Evolutionary conservation across 2,797 vertebrate species (phyloP).

Genomic region (Poliocrania exsul): DNA sequence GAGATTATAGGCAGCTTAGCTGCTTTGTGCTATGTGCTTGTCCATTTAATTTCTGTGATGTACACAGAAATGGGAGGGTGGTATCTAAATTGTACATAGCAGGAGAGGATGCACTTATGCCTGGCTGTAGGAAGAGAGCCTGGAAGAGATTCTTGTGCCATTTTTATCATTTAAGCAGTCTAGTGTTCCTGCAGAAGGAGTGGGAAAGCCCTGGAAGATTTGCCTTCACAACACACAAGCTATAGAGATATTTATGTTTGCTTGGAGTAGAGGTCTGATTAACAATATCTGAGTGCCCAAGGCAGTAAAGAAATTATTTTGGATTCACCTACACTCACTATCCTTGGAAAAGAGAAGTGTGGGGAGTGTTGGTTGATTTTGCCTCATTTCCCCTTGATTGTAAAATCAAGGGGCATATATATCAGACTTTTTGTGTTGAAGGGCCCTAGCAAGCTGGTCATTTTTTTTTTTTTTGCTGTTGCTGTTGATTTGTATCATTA

Average conservation of each 20-base stretch:
- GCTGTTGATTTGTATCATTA: background rate
- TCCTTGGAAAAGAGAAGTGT: background rate
- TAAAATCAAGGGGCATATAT: background rate
- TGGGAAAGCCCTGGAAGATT: background rate
- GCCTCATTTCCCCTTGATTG: background rate
- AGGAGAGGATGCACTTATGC: background rate
- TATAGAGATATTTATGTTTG: background rate
- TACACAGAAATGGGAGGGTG: background rate
- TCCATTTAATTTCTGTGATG: background rate
- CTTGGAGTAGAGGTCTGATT: background rate
- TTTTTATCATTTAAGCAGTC: background rate
- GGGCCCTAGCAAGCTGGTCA: background rate
- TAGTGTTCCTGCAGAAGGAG: background rate
- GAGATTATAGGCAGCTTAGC: constrained; percentile 8
- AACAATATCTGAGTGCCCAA: background rate
- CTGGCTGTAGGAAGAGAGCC: background rate
- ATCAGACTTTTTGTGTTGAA: background rate
- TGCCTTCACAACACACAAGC: background rate
- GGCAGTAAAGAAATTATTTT: background rate
- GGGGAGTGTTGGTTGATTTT: background rate
- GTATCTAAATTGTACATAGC: background rate
- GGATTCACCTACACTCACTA: background rate
- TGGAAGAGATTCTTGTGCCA: background rate
- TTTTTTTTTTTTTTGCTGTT: background rate
- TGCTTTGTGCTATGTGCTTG: background rate